These are phyloP conservation scores for Pseudomyrmex pallidus DNA, from an alignment of 1,140 invertebrate genomes.

Conservation along the genomic window DNA sequence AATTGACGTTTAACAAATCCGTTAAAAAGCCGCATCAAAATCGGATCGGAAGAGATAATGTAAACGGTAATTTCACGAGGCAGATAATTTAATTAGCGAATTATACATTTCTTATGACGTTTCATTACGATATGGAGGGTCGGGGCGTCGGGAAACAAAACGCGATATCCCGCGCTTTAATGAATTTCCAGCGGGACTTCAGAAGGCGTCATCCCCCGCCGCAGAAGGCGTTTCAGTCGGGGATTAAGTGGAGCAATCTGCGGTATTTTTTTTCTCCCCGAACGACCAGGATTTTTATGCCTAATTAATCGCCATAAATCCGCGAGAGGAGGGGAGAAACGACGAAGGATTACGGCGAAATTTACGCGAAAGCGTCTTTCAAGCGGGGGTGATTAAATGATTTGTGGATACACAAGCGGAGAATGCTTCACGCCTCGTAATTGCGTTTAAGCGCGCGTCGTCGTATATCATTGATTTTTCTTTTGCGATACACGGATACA, in stretches of 20 bases:
- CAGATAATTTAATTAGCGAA: conserved; percentile 51
- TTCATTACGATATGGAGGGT: conserved; percentile 78
- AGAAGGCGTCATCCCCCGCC: conserved; percentile 79
- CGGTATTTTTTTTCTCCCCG: conserved; percentile 78
- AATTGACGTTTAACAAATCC: background rate
- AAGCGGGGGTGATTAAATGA: conserved; percentile 72
- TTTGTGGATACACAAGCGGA: conserved; percentile 70
- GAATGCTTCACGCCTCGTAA: conserved; percentile 69
- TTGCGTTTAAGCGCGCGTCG: conserved; percentile 61
- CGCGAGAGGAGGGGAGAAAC: conserved; percentile 59
- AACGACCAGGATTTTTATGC: conserved; percentile 80
- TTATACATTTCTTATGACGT: conserved; percentile 79
- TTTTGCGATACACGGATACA: conserved; percentile 25
- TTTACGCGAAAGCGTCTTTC: conserved; percentile 72
- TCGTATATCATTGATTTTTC: conserved; percentile 57
- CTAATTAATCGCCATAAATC: conserved; percentile 84
- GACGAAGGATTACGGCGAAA: conserved; percentile 75
- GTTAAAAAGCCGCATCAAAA: background rate
- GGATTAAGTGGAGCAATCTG: conserved; percentile 84
- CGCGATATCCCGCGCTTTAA: conserved; percentile 79
- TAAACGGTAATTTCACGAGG: conserved; percentile 13
- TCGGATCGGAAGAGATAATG: background rate
- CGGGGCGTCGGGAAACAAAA: conserved; percentile 75
- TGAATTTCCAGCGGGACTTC: conserved; percentile 81
- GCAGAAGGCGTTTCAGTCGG: conserved; percentile 71